Percentiles rank a stretch among this genome's conserved stretches.
These are phyloP conservation scores for Teinopalpus imperialis DNA, from an alignment of 2,888 invertebrate species.

Conservation along the genomic window DNA sequence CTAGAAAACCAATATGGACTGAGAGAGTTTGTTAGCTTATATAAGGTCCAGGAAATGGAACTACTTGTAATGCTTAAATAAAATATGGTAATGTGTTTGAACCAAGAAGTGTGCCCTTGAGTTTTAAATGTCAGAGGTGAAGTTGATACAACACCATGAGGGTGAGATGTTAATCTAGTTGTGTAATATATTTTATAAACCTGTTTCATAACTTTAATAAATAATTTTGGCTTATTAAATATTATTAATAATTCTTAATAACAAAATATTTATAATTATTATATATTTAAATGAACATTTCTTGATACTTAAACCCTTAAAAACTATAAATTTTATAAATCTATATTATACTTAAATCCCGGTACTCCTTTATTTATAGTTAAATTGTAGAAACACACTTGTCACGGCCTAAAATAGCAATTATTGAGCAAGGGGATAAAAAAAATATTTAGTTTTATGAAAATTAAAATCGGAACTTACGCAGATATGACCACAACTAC, in stretches of 20 bases:
- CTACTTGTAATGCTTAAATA: too few relatives aligned
- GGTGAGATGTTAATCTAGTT: too few relatives aligned
- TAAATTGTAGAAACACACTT: constrained; percentile 27
- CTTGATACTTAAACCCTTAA: too few relatives aligned
- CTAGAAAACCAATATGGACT: constrained; percentile 1
- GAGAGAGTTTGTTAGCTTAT: constrained; percentile 6
- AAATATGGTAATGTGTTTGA: constrained; percentile 7
- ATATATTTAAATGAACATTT: too few relatives aligned
- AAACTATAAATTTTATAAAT: too few relatives aligned
- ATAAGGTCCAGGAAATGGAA: too few relatives aligned
- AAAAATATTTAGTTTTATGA: neutral
- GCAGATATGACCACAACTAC: neutral
- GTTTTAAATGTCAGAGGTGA: constrained; percentile 13
- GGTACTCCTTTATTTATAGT: too few relatives aligned
- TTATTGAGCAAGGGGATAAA: constrained; percentile 44
- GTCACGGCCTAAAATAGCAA: constrained; percentile 73
- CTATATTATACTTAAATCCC: too few relatives aligned
- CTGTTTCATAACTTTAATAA: neutral
- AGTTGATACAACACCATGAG: neutral
- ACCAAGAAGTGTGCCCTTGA: constrained; percentile 3
- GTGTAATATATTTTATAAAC: neutral
- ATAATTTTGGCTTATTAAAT: too few relatives aligned
- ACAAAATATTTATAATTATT: too few relatives aligned
- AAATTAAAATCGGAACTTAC: constrained; percentile 2
- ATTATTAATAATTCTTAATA: too few relatives aligned